A percentile compares a stretch with the other conserved stretches of the same genome.
phyloP scores from a whole-genome alignment of 2,797 vertebrate species.

The Buphagus erythrorhynchus region DNA sequence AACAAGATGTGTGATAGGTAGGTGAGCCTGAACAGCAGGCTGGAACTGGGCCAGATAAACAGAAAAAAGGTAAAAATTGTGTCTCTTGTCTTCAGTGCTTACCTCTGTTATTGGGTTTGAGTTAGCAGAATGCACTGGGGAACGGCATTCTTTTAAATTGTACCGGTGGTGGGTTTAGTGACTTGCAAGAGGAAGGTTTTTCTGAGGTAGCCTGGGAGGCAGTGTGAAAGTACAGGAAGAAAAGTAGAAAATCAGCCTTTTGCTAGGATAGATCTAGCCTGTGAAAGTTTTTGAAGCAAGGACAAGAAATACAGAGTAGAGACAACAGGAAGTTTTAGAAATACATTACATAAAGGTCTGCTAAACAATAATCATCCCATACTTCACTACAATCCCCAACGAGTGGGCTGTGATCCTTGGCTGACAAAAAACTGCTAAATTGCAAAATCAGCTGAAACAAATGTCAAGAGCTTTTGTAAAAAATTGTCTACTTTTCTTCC shows the following conservation, averaged over 20 bases:
- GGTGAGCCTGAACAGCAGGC: background rate
- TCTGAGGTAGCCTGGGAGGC: background rate
- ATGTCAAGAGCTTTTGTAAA: background rate
- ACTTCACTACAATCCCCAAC: background rate
- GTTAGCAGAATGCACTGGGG: fast-evolving
- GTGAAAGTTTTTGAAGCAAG: background rate
- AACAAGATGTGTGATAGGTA: background rate
- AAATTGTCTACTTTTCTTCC: background rate
- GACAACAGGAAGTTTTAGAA: background rate
- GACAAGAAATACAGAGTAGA: background rate
- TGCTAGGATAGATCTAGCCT: background rate
- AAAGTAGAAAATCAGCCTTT: background rate
- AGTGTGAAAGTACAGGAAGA: background rate
- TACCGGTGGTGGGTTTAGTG: background rate
- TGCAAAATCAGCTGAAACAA: constrained; percentile 10
- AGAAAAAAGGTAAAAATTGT: background rate
- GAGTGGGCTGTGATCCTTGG: background rate
- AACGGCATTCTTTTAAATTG: fast-evolving
- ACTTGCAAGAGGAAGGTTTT: background rate
- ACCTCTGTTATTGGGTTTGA: background rate
- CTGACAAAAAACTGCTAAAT: background rate
- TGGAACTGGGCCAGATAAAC: background rate
- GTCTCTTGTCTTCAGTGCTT: background rate
- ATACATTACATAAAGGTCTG: background rate
- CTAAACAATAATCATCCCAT: background rate